Percentiles rank a stretch among this genome's conserved stretches.
phyloP scores from a whole-genome alignment of 1,140 invertebrate species.

The Palaemon carinicauda region DNA sequence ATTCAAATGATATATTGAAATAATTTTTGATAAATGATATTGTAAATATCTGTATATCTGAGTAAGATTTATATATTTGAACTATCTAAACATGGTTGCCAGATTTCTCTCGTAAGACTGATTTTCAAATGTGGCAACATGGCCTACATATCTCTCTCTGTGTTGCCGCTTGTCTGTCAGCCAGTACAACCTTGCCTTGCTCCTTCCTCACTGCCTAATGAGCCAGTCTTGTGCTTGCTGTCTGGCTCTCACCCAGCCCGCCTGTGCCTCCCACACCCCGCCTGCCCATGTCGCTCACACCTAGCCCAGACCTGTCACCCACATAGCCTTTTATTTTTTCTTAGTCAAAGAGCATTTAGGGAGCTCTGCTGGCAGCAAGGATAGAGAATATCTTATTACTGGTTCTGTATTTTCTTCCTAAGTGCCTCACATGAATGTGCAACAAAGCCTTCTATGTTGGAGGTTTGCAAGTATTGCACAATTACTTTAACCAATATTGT shows the following conservation, averaged over 20 bases:
- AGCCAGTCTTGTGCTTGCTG: slow-evolving; percentile 46
- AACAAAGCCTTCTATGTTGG: neutral
- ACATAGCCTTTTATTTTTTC: neutral
- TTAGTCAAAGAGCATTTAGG: neutral
- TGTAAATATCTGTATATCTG: slow-evolving; percentile 50
- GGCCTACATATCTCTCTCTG: slow-evolving; percentile 56
- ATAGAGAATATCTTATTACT: no score
- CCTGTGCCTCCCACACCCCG: slow-evolving; percentile 3
- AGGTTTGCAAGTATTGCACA: neutral
- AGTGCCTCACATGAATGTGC: no score
- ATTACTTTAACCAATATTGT: no score
- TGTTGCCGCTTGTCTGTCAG: slow-evolving; percentile 57
- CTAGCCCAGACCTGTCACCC: neutral
- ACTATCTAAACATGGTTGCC: slow-evolving; percentile 54
- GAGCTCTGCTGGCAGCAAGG: neutral
- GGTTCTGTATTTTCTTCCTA: no score
- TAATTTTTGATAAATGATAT: slow-evolving; percentile 2
- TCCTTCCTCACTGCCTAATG: slow-evolving; percentile 40
- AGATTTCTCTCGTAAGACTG: slow-evolving; percentile 55
- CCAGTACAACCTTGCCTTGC: slow-evolving; percentile 54
- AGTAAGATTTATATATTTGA: slow-evolving; percentile 29
- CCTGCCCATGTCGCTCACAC: neutral
- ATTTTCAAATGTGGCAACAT: slow-evolving; percentile 55
- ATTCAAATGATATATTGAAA: slow-evolving; percentile 40
- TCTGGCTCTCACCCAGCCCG: slow-evolving; percentile 33